Evolutionary conservation across 92 coral and sea anemone species (phyloP).

Genomic region (Porites lobata): DNA sequence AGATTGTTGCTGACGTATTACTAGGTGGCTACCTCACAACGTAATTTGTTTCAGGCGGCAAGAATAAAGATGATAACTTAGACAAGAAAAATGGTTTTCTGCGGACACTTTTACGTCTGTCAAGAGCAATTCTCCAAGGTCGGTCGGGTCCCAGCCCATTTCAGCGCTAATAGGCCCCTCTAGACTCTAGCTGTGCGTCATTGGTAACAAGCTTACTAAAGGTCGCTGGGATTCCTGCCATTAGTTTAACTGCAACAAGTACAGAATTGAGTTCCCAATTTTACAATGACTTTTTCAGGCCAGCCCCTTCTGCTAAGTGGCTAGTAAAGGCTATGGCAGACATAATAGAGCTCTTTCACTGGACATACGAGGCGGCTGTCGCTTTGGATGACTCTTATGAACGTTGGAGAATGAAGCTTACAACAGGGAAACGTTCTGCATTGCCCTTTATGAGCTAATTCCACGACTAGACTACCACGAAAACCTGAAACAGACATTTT

Average conservation of each 20-base stretch:
- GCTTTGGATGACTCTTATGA: slow-evolving; percentile 11
- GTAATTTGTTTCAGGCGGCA: background rate
- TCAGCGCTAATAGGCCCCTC: background rate
- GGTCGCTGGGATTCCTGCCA: background rate
- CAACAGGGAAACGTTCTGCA: background rate
- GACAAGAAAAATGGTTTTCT: too few species aligned
- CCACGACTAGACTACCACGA: background rate
- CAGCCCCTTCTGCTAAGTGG: background rate
- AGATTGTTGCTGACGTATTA: too few species aligned
- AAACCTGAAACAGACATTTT: background rate
- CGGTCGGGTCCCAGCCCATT: too few species aligned
- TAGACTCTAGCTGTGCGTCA: background rate
- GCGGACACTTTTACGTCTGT: too few species aligned
- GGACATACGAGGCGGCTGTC: slow-evolving; percentile 17
- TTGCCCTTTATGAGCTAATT: background rate
- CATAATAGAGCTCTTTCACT: slow-evolving; percentile 5
- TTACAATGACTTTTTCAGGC: background rate
- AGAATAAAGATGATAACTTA: background rate
- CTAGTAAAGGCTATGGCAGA: slow-evolving; percentile 16
- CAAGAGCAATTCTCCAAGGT: too few species aligned
- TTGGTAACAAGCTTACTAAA: background rate
- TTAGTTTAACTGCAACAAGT: background rate
- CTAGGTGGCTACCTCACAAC: background rate
- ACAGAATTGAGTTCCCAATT: slow-evolving; percentile 1
- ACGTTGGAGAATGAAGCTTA: background rate